phyloP scores from a whole-genome alignment of 2,888 invertebrate genomes.

The Sycophila texana region DNA sequence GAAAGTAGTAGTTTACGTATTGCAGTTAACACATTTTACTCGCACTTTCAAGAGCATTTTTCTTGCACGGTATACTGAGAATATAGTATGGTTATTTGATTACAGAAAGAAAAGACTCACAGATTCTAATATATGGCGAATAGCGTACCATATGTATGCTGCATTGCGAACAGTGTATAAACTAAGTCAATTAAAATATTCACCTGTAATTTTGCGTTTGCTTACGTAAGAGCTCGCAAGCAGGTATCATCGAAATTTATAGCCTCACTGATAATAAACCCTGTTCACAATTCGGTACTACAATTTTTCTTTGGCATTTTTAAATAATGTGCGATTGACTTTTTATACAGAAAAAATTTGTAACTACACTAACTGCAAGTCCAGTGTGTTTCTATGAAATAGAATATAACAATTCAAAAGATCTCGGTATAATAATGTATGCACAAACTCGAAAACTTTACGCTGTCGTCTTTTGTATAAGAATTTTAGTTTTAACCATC shows the following conservation, averaged over 20 bases:
- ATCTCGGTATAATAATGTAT: conserved; percentile 16
- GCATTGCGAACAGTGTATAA: conserved; percentile 61
- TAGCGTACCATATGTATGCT: conserved; percentile 46
- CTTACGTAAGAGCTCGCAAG: conserved; percentile 39
- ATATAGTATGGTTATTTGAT: conserved; percentile 37
- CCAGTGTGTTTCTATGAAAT: conserved; percentile 22
- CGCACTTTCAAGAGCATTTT: conserved; percentile 43
- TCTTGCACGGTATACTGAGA: conserved; percentile 49
- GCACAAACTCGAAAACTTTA: conserved; percentile 8
- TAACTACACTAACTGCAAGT: conserved; percentile 30
- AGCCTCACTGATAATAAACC: conserved; percentile 37
- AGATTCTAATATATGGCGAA: conserved; percentile 39
- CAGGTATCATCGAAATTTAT: conserved; percentile 48
- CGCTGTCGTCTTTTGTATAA: conserved; percentile 1
- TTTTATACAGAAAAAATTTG: conserved; percentile 45
- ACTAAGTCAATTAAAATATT: conserved; percentile 65
- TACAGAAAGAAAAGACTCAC: conserved; percentile 18
- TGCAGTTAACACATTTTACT: conserved; percentile 42
- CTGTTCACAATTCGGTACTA: conserved; percentile 9
- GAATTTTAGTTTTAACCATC: conserved; percentile 10
- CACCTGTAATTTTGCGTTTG: conserved; percentile 44
- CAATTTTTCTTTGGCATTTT: conserved; percentile 22
- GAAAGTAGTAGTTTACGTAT: conserved; percentile 50
- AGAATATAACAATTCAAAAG: conserved; percentile 9
- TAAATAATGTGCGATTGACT: conserved; percentile 25